Evolutionary conservation across 2,113 vertebrate species (phyloP), one percentile per base, ranked within the genome.

Genomic region (Bufo gargarizans): DNA sequence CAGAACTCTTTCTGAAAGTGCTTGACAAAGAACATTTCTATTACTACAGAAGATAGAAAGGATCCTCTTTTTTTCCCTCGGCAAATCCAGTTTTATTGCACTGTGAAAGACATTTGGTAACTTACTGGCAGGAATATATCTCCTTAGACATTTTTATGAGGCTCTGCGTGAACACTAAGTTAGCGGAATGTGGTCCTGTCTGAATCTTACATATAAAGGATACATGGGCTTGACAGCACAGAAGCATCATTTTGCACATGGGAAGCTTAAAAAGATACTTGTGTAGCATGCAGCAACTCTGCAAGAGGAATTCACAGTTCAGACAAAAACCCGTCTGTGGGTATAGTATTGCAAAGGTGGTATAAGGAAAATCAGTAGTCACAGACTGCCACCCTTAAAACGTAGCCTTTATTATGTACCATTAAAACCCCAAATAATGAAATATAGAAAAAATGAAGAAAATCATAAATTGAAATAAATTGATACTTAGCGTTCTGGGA

Each of bases 151-250:
- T n/a, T 58, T 80, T 80, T 59, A 80, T 43, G 55, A 58, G 53
- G 77, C 77, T 80, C 55, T 19, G 3, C 7, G 55, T 43, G 53
- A 80, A 9, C 22, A 22, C 22, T 59, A 55, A 69, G 49, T n/a
- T 13, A 72, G 50, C 6, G 83, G 69, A 85, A 85, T 74, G 67
- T 71, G 50, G 67, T 69, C 69, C 67, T 72, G 83, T 33, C 82
- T 58, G 11, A 85, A 72, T 85, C 33, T 49, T 49, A 43, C 67
- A 58, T 19, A 22, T 59, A 4, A 58, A 71, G 19, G 17, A 58
- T 74, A 17, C 61, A 84, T 69, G 47, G 63, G 14, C 56, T 19
- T 74, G 83, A 85, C 53, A 85, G 83, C 83, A 55, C n/a, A 53
- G n/a, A 56, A 5, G 50, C 13, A 11, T 43, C n/a, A 82, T 82